Conservation (phyloP, 2,888 invertebrate genomes). For the Octonoba sinensis region DNA sequence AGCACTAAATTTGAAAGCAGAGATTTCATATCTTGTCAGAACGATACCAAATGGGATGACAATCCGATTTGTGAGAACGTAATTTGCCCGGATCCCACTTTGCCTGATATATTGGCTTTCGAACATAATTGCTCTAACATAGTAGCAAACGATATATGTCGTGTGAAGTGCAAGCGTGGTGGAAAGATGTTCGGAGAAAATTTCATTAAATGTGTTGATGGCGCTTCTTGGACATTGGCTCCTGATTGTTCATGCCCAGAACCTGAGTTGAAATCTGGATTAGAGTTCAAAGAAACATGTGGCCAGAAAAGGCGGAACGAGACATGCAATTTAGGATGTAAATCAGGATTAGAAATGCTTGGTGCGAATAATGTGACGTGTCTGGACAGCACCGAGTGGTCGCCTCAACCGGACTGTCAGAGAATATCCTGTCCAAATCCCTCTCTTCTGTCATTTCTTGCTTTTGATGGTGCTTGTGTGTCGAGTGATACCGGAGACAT, state of each 20-base stretch:
- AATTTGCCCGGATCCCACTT: not conserved
- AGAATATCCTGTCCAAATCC: not conserved
- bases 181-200: not conserved
- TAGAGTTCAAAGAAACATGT: not conserved
- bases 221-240: too few species aligned
- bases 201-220: too few species aligned
- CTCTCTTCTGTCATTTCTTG: not conserved
- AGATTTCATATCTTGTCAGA: not conserved
- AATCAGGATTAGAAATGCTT: not conserved
- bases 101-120: too few species aligned
- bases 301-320: not conserved
- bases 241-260: conserved; percentile 17
- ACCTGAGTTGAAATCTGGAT: not conserved
- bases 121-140: too few species aligned
- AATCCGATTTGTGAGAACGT: not conserved
- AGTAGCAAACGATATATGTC: too few species aligned
- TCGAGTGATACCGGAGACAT: not conserved
- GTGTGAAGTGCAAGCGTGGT: conserved; percentile 28
- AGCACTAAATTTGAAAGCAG: not conserved
- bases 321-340: conserved; percentile 12
- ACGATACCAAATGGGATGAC: not conserved
- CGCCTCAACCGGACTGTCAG: not conserved
- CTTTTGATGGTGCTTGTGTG: not conserved
- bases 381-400: conserved; percentile 4
- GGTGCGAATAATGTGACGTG: not conserved